Percentiles rank a stretch among this genome's conserved stretches.
Evolutionary conservation across 2,113 vertebrate species (phyloP).

Genomic region (Alligator sinensis): DNA sequence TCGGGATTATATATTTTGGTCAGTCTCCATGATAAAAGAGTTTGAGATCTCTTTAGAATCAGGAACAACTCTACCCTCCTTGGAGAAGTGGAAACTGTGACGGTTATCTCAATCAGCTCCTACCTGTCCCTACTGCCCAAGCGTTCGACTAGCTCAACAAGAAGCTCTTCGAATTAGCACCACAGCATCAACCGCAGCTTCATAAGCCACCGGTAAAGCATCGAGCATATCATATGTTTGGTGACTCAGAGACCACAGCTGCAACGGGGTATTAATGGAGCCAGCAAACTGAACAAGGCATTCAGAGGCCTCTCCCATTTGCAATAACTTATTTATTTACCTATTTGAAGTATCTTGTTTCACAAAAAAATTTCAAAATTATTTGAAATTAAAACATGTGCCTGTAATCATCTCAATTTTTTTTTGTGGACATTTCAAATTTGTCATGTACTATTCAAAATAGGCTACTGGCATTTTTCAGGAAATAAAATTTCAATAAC

Average conservation of each 20-base stretch:
- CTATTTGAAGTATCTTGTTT: constrained; percentile 48
- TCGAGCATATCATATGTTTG: not conserved
- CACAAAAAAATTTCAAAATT: not conserved
- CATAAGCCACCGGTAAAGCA: not conserved
- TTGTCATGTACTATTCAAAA: fast-evolving
- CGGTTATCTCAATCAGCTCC: not conserved
- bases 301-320: constrained; percentile 48
- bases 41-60: constrained; percentile 18
- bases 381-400: not conserved
- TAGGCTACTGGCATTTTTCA: not conserved
- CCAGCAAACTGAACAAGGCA: constrained; percentile 38
- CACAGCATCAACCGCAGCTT: constrained; percentile 12
- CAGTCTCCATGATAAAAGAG: constrained; percentile 36
- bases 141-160: constrained; percentile 64
- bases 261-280: not conserved
- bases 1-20: constrained; percentile 35
- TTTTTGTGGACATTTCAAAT: not conserved
- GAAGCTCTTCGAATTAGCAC: constrained; percentile 23
- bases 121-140: not conserved
- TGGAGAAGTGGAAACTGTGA: not conserved
- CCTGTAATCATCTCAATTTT: not conserved
- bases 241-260: fast-evolving
- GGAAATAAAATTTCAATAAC: not conserved
- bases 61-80: not conserved
- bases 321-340: not conserved